Evolutionary conservation across 2,797 vertebrate genomes (phyloP).

Genomic region (Amblyopsis hoosieri): DNA sequence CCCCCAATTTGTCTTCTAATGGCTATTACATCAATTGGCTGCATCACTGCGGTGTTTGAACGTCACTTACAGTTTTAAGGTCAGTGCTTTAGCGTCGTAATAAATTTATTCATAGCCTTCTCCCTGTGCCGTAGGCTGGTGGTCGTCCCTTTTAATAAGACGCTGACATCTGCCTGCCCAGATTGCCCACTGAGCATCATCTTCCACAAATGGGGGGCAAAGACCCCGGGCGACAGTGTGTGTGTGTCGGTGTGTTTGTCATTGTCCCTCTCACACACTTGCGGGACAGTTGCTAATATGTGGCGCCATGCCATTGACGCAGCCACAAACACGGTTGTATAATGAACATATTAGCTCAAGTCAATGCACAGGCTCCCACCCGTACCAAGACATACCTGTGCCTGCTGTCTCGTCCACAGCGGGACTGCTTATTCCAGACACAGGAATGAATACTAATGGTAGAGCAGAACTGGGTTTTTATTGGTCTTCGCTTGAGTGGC

Average conservation of each 20-base stretch:
- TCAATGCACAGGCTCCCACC: slow-evolving; percentile 41
- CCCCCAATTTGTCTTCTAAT: slow-evolving; percentile 20
- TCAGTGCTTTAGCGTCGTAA: slow-evolving; percentile 70
- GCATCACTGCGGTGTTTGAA: slow-evolving; percentile 48
- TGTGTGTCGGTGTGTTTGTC: slow-evolving; percentile 5
- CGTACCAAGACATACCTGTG: slow-evolving; percentile 31
- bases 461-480: neutral
- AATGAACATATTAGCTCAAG: slow-evolving; percentile 57
- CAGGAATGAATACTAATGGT: slow-evolving; percentile 27
- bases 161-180: slow-evolving; percentile 66
- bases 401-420: slow-evolving; percentile 12
- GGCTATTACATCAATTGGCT: slow-evolving; percentile 52
- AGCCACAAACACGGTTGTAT: slow-evolving; percentile 24
- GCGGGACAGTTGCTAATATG: slow-evolving; percentile 20
- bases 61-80: slow-evolving; percentile 71
- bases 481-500: slow-evolving; percentile 24
- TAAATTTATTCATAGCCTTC: slow-evolving; percentile 77
- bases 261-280: slow-evolving; percentile 9
- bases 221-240: slow-evolving; percentile 28
- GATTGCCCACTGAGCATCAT: slow-evolving; percentile 60
- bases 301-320: slow-evolving; percentile 43
- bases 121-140: slow-evolving; percentile 30
- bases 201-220: slow-evolving; percentile 53
- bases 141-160: slow-evolving; percentile 69
- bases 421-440: slow-evolving; percentile 15